Evolutionary conservation across 2,113 vertebrate genomes (phyloP).

Genomic region (Calyptommatus sinebrachiatus): DNA sequence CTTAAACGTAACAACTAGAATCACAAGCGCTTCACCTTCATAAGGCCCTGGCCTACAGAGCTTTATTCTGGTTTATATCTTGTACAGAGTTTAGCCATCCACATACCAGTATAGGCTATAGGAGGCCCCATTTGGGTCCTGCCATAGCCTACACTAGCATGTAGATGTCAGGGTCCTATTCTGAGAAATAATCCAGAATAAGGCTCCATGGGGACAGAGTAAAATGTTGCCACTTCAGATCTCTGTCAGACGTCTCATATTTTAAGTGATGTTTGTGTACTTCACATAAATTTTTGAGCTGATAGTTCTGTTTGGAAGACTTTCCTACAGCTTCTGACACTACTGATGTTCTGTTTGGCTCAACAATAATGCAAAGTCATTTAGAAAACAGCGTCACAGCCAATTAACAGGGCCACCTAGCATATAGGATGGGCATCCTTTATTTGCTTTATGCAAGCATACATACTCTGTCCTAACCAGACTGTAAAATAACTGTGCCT

Average conservation of each 20-base stretch:
- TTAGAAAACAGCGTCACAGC: slow-evolving; percentile 73
- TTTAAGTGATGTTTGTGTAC: slow-evolving; percentile 47
- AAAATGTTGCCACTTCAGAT: slow-evolving; percentile 53
- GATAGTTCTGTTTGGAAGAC: slow-evolving; percentile 53
- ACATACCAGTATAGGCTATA: too few relatives aligned
- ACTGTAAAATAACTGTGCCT: slow-evolving; percentile 67
- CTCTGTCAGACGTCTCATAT: slow-evolving; percentile 47
- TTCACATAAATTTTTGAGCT: slow-evolving; percentile 53
- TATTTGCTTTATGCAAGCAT: slow-evolving; percentile 59
- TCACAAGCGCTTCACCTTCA: slow-evolving; percentile 54
- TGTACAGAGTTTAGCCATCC: too few relatives aligned
- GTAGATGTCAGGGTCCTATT: too few relatives aligned
- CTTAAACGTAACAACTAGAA: slow-evolving; percentile 46
- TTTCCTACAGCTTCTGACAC: slow-evolving; percentile 71
- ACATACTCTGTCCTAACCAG: slow-evolving; percentile 64
- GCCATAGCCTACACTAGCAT: too few relatives aligned
- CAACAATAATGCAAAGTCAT: slow-evolving; percentile 72
- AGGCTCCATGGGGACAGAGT: not conserved
- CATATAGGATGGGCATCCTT: slow-evolving; percentile 65
- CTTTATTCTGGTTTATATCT: too few relatives aligned
- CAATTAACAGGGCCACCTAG: slow-evolving; percentile 72
- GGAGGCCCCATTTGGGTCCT: too few relatives aligned
- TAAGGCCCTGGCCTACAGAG: too few relatives aligned
- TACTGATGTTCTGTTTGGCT: slow-evolving; percentile 56
- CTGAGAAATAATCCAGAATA: too few relatives aligned